Conservation (phyloP, 2,113 vertebrate species). For the Nibea albiflora region DNA sequence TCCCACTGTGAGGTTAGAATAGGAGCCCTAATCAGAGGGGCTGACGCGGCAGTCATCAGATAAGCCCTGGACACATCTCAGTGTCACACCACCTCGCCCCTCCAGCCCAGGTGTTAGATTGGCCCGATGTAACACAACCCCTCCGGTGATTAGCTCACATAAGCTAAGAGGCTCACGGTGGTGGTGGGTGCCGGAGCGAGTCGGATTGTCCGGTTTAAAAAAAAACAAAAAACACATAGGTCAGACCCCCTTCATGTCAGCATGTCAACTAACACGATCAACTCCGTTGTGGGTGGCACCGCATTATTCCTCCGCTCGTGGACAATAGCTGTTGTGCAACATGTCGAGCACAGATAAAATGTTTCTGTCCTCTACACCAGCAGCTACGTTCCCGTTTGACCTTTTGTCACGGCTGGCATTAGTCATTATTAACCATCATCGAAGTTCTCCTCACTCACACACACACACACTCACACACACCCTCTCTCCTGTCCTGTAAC, state of each 20-base stretch:
- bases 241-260: constrained; percentile 66
- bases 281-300: constrained; percentile 76
- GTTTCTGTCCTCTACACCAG: constrained; percentile 51
- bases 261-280: constrained; percentile 71
- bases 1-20: constrained; percentile 67
- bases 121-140: constrained; percentile 83
- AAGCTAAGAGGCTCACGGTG: constrained; percentile 76
- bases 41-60: constrained; percentile 77
- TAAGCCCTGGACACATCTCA: constrained; percentile 80
- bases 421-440: constrained; percentile 33
- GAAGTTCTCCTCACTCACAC: not conserved
- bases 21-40: constrained; percentile 79
- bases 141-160: constrained; percentile 83
- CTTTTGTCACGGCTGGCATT: constrained; percentile 48
- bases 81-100: constrained; percentile 73
- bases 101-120: constrained; percentile 85
- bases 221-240: constrained; percentile 54
- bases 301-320: constrained; percentile 54
- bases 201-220: constrained; percentile 68
- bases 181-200: constrained; percentile 60
- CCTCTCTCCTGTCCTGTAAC: constrained; percentile 41
- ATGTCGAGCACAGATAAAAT: constrained; percentile 43
- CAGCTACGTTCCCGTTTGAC: constrained; percentile 42
- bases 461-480: not conserved
- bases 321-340: constrained; percentile 39